Base-by-base conservation (phyloP, 1,140 invertebrate genomes). In the Ips nitidus region DNA sequence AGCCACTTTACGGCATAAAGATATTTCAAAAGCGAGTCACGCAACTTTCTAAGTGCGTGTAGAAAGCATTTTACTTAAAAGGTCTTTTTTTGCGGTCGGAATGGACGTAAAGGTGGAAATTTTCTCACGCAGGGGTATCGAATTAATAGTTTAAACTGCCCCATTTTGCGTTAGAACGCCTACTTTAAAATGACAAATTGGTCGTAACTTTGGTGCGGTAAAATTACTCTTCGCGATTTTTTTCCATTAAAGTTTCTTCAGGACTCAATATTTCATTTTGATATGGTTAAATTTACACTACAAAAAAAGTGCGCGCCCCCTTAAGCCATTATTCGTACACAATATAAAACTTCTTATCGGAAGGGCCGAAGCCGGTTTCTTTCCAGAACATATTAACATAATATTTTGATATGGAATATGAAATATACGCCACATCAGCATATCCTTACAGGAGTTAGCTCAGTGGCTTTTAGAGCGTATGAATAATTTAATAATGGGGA, bases 391-490 rank as follows among this genome's bases (percentile, higher is more conserved):
- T 56, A 65, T 65, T 65, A 65, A 65, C 63, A 65, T 65, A 65
- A 65, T 65, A 65, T 65, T 65, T 65, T 65, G 63, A 65, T 65
- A 65, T 65, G 42, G 41, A 53, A 45, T 39, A 65, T 65, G 42
- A 65, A 65, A 65, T 65, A 65, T 65, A 43, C 63, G 41, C n/a
- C 63, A 60, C 57, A 68, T 68, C 66, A 68, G 66, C 66, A 68
- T 68, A 53, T 68, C 42, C 47, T 37, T 36, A 39, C 38, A 60
- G 38, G 53, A 59, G 56, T 68, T 60, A 42, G 56, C 56, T 39
- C 60, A 43, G 45, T 60, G 47, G 66, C 66, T 68, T 68, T 68
- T 68, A 68, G 66, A 60, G 47, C 50, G 8, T 68, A 68, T 68
- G 66, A 68, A 68, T 68, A 60, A 68, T 68, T 68, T 68, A 68